A percentile compares a stretch with the other conserved stretches of the same genome.
Conservation (phyloP, 1,140 invertebrate genomes). For the Aphaenogaster ashmeadi region DNA sequence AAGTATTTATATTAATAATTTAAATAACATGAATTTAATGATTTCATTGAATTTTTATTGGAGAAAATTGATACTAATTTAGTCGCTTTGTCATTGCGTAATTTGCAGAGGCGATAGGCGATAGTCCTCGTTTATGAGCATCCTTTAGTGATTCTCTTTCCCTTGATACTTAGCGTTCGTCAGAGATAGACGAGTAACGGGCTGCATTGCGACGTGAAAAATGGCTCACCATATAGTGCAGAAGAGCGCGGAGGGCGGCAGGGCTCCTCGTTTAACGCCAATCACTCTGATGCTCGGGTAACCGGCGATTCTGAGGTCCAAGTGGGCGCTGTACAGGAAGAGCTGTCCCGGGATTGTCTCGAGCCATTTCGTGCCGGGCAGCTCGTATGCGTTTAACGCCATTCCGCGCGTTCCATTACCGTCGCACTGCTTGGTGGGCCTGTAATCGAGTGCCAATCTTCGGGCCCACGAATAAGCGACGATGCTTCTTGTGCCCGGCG, state of each 20-base stretch:
- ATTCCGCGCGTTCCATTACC: constrained; percentile 79
- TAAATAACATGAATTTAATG: constrained; percentile 18
- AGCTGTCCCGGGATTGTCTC: constrained; percentile 83
- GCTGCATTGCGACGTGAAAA: constrained; percentile 35
- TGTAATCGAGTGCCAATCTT: constrained; percentile 86
- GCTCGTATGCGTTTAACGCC: constrained; percentile 76
- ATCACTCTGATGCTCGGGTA: constrained; percentile 85
- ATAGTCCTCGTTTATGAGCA: constrained; percentile 15
- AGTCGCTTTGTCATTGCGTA: background rate
- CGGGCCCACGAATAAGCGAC: constrained; percentile 85
- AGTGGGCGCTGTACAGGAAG: constrained; percentile 84
- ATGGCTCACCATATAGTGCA: constrained; percentile 84
- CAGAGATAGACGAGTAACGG: constrained; percentile 38
- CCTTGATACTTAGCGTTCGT: constrained; percentile 23
- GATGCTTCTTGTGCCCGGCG: constrained; percentile 83
- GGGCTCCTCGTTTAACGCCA: constrained; percentile 83
- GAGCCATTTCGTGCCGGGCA: constrained; percentile 80
- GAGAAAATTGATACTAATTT: background rate
- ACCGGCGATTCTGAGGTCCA: constrained; percentile 82
- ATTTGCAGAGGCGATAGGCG: background rate
- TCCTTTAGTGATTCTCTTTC: constrained; percentile 26
- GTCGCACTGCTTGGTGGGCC: constrained; percentile 82
- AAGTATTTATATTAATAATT: constrained; percentile 3
- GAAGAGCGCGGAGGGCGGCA: constrained; percentile 81
- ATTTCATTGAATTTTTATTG: background rate